Base-by-base conservation (phyloP, 1,140 invertebrate species). In the Acromyrmex echinatior region DNA sequence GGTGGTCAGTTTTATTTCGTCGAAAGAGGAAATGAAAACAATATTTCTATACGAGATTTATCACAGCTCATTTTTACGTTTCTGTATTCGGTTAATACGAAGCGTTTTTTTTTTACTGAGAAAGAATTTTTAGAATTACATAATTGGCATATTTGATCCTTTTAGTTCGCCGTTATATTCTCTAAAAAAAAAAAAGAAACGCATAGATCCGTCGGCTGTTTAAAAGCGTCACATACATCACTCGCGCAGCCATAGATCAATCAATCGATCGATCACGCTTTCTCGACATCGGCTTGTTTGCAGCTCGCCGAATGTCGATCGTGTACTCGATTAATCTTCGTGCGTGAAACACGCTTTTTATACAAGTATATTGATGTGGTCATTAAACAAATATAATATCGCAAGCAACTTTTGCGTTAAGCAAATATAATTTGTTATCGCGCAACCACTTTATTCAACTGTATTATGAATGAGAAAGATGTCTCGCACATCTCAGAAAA, bases 261-360 rank as follows among this genome's bases (percentile, higher is more conserved):
- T 81, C 70, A 25, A 84, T 74, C 56, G 56, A 84, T 76, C 56
- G 56, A 84, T 76, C 56, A 62, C 53, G 56, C 80, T 84, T 76
- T 74, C 80, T 63, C 39, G 39, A 74, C 51, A 58, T 49, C 39
- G 70, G 35, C 70, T 49, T 49, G 56, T 35, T 63, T 63, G 70
- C 80, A 62, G 56, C 45, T 21, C 21, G 39, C 28, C n/a, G 70
- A n/a, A 76, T 49, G 39, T 51, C 25, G 56, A 76, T 76, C 58
- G 45, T 62, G 28, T 62, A 21, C n/a, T 35, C 70, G 39, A 84
- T 84, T 76, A 76, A 51, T 84, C n/a, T 62, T 14, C 35, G 56
- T 14, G 39, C 70, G 56, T 16, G 21, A 49, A 74, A 82, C n/a
- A 49, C 16, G 21, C 25, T 82, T 82, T 82, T 74, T 49, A 49